A percentile compares a stretch with the other conserved stretches of the same genome.
phyloP scores from a whole-genome alignment of 2,797 vertebrate genomes.

The Pantherophis vulpinus region DNA sequence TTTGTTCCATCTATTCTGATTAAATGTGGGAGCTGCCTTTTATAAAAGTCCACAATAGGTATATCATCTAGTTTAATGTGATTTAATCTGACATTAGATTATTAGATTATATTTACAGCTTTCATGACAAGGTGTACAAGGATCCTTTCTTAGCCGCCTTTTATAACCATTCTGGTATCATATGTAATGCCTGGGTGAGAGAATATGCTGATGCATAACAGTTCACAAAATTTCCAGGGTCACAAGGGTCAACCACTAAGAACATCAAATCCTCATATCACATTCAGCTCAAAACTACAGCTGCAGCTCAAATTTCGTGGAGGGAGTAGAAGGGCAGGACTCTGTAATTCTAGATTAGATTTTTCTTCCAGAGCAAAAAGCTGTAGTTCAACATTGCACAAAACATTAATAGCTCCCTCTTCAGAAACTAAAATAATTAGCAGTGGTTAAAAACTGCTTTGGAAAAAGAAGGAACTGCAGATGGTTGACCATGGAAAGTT shows the following conservation, averaged over 20 bases:
- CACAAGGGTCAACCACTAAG: not conserved
- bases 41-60: slow-evolving; percentile 47
- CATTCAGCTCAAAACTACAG: slow-evolving; percentile 12
- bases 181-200: slow-evolving; percentile 17
- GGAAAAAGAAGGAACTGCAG: slow-evolving; percentile 28
- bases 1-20: slow-evolving; percentile 50
- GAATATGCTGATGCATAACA: slow-evolving; percentile 17
- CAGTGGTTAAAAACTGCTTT: slow-evolving; percentile 1
- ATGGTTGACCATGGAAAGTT: slow-evolving; percentile 43
- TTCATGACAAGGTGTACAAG: slow-evolving; percentile 24
- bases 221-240: slow-evolving; percentile 37
- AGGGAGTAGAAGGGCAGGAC: not conserved
- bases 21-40: slow-evolving; percentile 59
- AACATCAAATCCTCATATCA: slow-evolving; percentile 5
- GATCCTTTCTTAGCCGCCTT: not conserved
- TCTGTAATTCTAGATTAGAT: slow-evolving; percentile 45
- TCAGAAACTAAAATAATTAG: slow-evolving; percentile 22
- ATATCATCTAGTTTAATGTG: slow-evolving; percentile 64
- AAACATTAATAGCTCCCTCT: slow-evolving; percentile 34
- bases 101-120: slow-evolving; percentile 63
- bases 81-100: slow-evolving; percentile 65
- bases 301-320: slow-evolving; percentile 19
- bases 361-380: slow-evolving; percentile 29
- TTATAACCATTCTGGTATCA: slow-evolving; percentile 21
- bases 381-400: slow-evolving; percentile 20